A percentile compares a stretch with the other conserved stretches of the same genome.
These are phyloP conservation scores for Alces alces DNA, from an alignment of 2,113 vertebrate genomes.

Conservation along the genomic window DNA sequence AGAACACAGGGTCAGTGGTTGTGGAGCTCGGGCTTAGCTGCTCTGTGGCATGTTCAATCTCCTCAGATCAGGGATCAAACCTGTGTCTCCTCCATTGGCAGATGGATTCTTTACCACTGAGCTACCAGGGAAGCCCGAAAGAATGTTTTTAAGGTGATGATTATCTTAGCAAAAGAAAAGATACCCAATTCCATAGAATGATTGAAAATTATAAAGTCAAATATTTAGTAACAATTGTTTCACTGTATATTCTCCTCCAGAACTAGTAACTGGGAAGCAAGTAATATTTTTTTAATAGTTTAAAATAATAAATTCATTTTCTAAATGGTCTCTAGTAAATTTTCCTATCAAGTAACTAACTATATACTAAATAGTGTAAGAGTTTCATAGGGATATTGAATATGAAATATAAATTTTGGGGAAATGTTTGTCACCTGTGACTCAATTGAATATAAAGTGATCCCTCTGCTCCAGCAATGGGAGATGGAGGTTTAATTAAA, in stretches of 20 bases:
- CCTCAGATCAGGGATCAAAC: background rate
- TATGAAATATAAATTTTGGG: background rate
- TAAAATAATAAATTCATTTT: background rate
- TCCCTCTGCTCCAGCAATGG: background rate
- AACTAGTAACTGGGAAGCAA: background rate
- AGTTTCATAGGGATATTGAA: background rate
- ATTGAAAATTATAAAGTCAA: background rate
- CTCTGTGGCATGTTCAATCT: background rate
- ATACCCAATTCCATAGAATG: background rate
- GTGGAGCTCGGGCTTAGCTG: background rate
- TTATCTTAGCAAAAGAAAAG: background rate
- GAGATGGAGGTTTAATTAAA: conserved; percentile 24
- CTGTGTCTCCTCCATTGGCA: background rate
- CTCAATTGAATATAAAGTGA: background rate
- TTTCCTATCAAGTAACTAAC: background rate
- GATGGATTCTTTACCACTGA: background rate
- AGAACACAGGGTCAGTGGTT: background rate
- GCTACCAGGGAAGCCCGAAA: background rate
- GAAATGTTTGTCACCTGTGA: background rate
- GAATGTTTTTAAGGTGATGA: background rate
- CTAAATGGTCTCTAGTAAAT: background rate
- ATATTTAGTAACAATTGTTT: background rate
- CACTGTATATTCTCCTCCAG: background rate
- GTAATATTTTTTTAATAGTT: background rate
- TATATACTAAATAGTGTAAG: background rate